phyloP scores from a whole-genome alignment of 2,113 vertebrate species.

The Dasyornis broadbenti region DNA sequence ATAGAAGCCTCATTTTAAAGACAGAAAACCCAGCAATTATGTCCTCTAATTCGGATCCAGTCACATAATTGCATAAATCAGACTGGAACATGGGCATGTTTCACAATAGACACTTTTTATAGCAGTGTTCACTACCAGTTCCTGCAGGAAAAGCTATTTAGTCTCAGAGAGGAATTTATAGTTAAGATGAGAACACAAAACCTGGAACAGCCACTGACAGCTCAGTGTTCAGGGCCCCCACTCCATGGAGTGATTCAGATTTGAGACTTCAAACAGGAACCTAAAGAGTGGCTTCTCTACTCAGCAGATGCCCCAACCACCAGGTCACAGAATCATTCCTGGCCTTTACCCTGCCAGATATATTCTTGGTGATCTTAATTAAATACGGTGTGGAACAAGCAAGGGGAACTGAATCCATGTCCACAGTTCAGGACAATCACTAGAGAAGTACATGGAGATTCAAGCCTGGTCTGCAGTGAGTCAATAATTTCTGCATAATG shows the following conservation, averaged over 20 bases:
- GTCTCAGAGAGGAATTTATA: background rate
- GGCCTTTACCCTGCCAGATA: background rate
- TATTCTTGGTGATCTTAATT: background rate
- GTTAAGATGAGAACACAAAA: background rate
- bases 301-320: background rate
- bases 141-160: background rate
- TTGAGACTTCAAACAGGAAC: background rate
- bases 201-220: background rate
- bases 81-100: background rate
- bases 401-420: background rate
- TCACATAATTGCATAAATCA: background rate
- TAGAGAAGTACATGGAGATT: background rate
- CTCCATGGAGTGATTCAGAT: background rate
- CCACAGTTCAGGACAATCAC: background rate
- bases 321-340: background rate
- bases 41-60: background rate
- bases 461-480: background rate
- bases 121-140: background rate
- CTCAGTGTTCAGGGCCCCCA: background rate
- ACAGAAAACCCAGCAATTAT: background rate
- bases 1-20: background rate
- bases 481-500: background rate
- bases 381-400: background rate
- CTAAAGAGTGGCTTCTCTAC: background rate
- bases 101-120: background rate